These are phyloP conservation scores for Wiebesia pumilae DNA, from an alignment of 1,140 invertebrate species.

Conservation along the genomic window DNA sequence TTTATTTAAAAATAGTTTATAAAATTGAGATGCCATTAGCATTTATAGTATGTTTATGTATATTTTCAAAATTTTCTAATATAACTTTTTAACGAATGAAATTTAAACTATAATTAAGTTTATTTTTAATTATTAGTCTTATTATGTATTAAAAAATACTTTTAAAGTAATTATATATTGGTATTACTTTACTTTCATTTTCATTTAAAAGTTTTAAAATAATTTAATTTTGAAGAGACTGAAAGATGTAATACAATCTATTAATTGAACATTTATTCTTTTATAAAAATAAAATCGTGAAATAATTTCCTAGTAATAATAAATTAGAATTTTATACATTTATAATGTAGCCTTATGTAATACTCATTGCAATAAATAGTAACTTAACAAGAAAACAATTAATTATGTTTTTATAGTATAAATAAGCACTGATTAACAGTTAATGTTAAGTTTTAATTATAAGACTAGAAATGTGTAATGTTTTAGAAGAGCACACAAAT, in stretches of 20 bases:
- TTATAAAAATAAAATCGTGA: not conserved
- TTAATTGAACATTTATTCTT: too few species aligned
- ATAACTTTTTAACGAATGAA: not conserved
- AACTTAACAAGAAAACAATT: not conserved
- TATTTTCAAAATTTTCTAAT: not conserved
- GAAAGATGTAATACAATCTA: too few species aligned
- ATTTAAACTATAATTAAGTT: not conserved
- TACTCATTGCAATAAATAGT: not conserved
- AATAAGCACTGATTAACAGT: not conserved
- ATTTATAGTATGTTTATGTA: too few species aligned
- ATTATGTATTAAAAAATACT: not conserved
- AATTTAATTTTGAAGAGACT: too few species aligned
- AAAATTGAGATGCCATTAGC: too few species aligned
- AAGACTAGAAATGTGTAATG: not conserved
- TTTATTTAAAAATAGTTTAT: too few species aligned
- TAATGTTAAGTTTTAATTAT: not conserved
- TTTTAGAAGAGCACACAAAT: not conserved
- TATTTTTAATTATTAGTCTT: not conserved
- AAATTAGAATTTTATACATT: conserved; percentile 18
- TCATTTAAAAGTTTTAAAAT: too few species aligned
- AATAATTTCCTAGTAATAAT: not conserved
- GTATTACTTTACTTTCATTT: not conserved
- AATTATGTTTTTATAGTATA: not conserved
- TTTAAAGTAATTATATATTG: not conserved
- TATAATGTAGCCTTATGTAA: conserved; percentile 23